Percentiles rank a stretch among this genome's conserved stretches.
Evolutionary conservation across 2,888 invertebrate genomes (phyloP).

Genomic region (Tetrapedia diversipes): DNA sequence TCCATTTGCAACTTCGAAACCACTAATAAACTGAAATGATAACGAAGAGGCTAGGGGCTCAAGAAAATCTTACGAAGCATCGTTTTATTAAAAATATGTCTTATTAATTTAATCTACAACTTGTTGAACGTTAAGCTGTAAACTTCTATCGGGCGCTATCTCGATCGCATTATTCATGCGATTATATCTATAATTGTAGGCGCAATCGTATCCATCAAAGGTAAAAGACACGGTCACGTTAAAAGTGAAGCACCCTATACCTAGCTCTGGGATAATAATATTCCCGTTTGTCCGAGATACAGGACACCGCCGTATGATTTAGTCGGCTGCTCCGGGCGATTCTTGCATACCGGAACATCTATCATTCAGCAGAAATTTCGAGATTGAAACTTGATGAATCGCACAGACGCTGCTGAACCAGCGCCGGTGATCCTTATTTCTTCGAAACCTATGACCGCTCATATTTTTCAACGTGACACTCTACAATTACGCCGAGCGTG

Average conservation of each 20-base stretch:
- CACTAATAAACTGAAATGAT: no score
- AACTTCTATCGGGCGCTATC: no score
- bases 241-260: constrained; percentile 35
- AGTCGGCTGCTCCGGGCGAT: constrained; percentile 55
- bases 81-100: no score
- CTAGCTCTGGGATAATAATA: constrained; percentile 47
- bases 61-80: no score
- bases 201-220: background rate
- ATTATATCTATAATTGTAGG: background rate
- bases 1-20: no score
- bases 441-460: background rate
- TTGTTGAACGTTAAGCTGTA: background rate
- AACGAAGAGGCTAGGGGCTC: no score
- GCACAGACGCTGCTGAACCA: constrained; percentile 22
- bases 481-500: background rate
- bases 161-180: background rate
- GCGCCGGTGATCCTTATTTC: background rate
- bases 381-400: constrained; percentile 55
- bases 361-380: constrained; percentile 59
- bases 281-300: constrained; percentile 55
- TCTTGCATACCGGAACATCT: constrained; percentile 55
- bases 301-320: constrained; percentile 62
- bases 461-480: background rate
- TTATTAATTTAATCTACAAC: background rate
- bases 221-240: constrained; percentile 8